A percentile compares a stretch with the other conserved stretches of the same genome.
Evolutionary conservation across 2,888 invertebrate genomes (phyloP).

Genomic region (Ochropleura plecta): DNA sequence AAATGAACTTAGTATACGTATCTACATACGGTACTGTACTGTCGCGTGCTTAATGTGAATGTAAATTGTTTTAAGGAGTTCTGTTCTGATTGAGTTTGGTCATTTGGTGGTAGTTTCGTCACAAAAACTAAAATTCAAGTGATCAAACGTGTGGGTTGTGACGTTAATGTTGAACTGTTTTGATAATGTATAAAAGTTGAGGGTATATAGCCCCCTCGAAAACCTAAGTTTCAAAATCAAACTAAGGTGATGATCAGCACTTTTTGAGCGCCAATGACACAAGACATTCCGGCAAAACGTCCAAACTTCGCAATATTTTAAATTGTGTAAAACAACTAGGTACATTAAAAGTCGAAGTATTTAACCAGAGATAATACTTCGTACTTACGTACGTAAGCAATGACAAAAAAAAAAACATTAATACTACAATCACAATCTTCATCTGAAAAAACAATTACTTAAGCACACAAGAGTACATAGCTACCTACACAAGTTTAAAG

Average conservation of each 20-base stretch:
- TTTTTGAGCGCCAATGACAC: too few species aligned
- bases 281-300: too few species aligned
- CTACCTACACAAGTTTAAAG: constrained; percentile 26
- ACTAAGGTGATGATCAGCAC: too few species aligned
- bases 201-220: too few species aligned
- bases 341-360: too few species aligned
- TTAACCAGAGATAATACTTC: too few species aligned
- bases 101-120: constrained; percentile 15
- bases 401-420: constrained; percentile 1
- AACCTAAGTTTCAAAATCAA: too few species aligned
- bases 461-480: constrained; percentile 38
- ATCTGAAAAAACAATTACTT: constrained; percentile 38
- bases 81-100: constrained; percentile 30
- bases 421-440: constrained; percentile 7
- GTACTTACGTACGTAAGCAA: too few species aligned
- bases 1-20: constrained; percentile 69
- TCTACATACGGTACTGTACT: constrained; percentile 50
- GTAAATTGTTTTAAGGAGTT: constrained; percentile 49
- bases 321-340: too few species aligned
- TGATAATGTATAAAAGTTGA: background rate
- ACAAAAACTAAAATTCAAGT: constrained; percentile 41
- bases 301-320: too few species aligned
- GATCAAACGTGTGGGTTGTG: background rate
- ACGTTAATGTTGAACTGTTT: too few species aligned
- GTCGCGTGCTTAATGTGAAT: constrained; percentile 56